A percentile compares a stretch with the other conserved stretches of the same genome.
These are phyloP conservation scores for Heliconius aoede DNA, from an alignment of 2,888 invertebrate species.

Conservation along the genomic window DNA sequence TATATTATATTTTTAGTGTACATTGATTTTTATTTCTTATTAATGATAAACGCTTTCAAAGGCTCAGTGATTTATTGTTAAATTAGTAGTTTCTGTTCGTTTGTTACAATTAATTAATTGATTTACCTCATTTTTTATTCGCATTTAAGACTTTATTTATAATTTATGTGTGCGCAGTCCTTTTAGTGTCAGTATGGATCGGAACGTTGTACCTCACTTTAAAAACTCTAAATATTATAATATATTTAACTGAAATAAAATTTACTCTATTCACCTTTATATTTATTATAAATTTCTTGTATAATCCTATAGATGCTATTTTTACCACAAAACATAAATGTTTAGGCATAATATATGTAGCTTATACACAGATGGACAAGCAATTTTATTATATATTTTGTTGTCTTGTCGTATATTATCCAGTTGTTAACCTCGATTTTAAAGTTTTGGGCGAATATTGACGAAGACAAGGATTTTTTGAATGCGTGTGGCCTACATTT, in stretches of 20 bases:
- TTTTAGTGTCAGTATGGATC: constrained; percentile 50
- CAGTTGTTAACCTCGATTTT: constrained; percentile 21
- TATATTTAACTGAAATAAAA: constrained; percentile 30
- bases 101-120: constrained; percentile 37
- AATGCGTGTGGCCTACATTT: constrained; percentile 6
- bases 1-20: constrained; percentile 73
- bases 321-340: constrained; percentile 41
- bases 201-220: constrained; percentile 43
- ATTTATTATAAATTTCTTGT: constrained; percentile 40
- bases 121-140: constrained; percentile 47
- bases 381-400: constrained; percentile 33
- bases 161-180: constrained; percentile 41
- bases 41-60: constrained; percentile 71
- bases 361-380: constrained; percentile 35
- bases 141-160: constrained; percentile 45
- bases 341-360: constrained; percentile 34
- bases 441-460: constrained; percentile 6
- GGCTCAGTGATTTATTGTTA: constrained; percentile 74
- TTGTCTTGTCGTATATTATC: constrained; percentile 33
- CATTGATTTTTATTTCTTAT: constrained; percentile 70
- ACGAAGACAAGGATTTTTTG: background rate
- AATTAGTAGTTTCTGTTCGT: constrained; percentile 48
- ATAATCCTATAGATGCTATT: constrained; percentile 43
- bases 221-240: constrained; percentile 38
- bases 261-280: constrained; percentile 31